Conservation (phyloP, 2,888 invertebrate genomes). For the Oxystoma pomonae region DNA sequence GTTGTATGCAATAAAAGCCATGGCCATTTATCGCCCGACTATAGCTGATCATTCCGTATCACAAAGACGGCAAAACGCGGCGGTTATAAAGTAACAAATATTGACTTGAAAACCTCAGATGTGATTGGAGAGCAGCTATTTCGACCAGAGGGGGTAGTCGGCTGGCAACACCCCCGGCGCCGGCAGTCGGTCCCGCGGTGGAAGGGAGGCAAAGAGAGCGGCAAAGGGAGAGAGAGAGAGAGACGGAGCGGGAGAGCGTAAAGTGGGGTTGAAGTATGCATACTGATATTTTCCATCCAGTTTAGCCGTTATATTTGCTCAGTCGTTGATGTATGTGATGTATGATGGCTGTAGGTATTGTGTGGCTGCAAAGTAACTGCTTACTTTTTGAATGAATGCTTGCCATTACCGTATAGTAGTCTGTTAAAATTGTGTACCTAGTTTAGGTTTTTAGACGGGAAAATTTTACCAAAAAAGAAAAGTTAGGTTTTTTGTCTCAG, state of each 20-base stretch:
- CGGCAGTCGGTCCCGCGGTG: slow-evolving; percentile 21
- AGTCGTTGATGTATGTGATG: slow-evolving; percentile 3
- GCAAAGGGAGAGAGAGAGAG: slow-evolving; percentile 10
- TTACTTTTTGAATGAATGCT: too few relatives aligned
- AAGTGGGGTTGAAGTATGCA: slow-evolving; percentile 26
- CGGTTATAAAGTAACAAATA: slow-evolving; percentile 47
- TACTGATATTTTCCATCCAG: slow-evolving; percentile 24
- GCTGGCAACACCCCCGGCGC: slow-evolving; percentile 19
- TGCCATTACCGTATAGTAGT: too few relatives aligned
- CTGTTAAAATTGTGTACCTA: too few relatives aligned
- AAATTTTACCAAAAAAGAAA: too few relatives aligned
- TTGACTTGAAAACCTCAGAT: slow-evolving; percentile 48
- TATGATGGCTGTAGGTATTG: too few relatives aligned
- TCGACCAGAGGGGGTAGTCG: slow-evolving; percentile 32
- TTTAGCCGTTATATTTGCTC: slow-evolving; percentile 9
- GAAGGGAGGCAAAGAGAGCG: neutral
- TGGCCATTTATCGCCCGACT: slow-evolving; percentile 40
- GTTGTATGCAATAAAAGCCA: neutral
- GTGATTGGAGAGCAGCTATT: slow-evolving; percentile 45
- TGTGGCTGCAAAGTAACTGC: too few relatives aligned
- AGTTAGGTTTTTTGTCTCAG: too few relatives aligned
- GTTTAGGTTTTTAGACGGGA: too few relatives aligned
- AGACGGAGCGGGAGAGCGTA: slow-evolving; percentile 20
- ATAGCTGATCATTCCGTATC: slow-evolving; percentile 42
- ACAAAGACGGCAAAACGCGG: slow-evolving; percentile 35